Base-by-base conservation (phyloP, 2,797 vertebrate genomes). In the Tympanoctomys barrerae region DNA sequence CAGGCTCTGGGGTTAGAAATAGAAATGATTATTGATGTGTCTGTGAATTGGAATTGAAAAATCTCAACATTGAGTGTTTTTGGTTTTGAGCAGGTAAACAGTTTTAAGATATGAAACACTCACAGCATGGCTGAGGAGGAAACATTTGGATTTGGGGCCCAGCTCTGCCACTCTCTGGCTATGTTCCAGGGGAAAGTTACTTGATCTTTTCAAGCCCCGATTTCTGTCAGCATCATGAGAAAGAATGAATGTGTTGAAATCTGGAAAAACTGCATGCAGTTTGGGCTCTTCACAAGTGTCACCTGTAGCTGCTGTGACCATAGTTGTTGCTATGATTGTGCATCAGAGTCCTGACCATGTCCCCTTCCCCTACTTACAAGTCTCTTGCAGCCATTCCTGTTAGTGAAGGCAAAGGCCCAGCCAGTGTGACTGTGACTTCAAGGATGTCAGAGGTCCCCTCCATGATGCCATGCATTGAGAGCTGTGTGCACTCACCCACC, bases 381-480 rank as follows among this genome's bases (percentile, higher is more conserved):
- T 9, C 0, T 36, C 16, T 75, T 86, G 21, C 14, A 42, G 21
- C 4, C 46, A 22, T 68, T 79, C 54, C 0, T 19, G n/a, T 18
- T 59, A 42, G 73, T 1, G 13, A 64, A 59, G 9, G 14, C 1
- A 10, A 24, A 26, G 66, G 33, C 49, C 62, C 22, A 4, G 4
- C 3, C 59, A 28, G 26, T 22, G 5, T n/a, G 1, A 2, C 73
- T 16, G 0, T 80, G 24, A 28, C 46, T 77, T 77, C 26, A 49
- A 77, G 73, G 42, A 46, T 12, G 2, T 77, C 73, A 77, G 26
- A 49, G 73, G 26, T 13, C 73, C 73, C 42, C 42, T 49, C 42
- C 0, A 0, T 11, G 10, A 24, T 42, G n/a, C 62, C 7, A 10
- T 39, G 4, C 9, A 3, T 4, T 7, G 31, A 42, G 71, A 14